Evolutionary conservation across 1,140 invertebrate genomes (phyloP).

Genomic region (Solen grandis): DNA sequence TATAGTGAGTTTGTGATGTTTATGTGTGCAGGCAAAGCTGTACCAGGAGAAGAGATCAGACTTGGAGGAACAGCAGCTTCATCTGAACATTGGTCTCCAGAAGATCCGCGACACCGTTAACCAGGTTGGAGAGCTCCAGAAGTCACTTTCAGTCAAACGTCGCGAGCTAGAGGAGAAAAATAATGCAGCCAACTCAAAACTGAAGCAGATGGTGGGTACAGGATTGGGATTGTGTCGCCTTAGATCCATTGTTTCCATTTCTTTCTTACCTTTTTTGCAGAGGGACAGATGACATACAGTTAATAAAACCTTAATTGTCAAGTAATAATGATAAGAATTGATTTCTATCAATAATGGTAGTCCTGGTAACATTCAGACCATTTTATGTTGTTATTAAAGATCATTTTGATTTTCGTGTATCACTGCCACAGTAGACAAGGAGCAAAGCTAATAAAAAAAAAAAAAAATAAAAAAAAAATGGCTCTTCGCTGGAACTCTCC

Average conservation of each 20-base stretch:
- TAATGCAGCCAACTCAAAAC: constrained; percentile 98
- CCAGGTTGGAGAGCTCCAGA: constrained; percentile 99
- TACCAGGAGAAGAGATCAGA: constrained; percentile 99
- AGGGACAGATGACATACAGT: not conserved
- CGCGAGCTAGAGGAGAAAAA: constrained; percentile 99
- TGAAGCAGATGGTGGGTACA: constrained; percentile 94
- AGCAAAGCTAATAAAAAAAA: too few relatives aligned
- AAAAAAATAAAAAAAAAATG: too few relatives aligned
- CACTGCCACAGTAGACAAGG: too few relatives aligned
- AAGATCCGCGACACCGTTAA: constrained; percentile 99
- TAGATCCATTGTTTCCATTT: not conserved
- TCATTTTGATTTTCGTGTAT: too few relatives aligned
- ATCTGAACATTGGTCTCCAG: constrained; percentile 98
- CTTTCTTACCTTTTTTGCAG: not conserved
- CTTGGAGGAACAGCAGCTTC: constrained; percentile 98
- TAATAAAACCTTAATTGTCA: not conserved
- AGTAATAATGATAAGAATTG: too few relatives aligned
- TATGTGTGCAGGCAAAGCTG: constrained; percentile 88
- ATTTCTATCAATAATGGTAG: too few relatives aligned
- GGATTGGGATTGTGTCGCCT: too few relatives aligned
- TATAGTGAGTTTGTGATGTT: too few relatives aligned
- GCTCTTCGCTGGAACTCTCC: too few relatives aligned
- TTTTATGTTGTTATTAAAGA: too few relatives aligned
- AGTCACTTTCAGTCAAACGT: constrained; percentile 96
- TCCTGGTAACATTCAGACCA: too few relatives aligned